Evolutionary conservation across 2,888 invertebrate genomes (phyloP), one percentile per base, ranked within the genome.

Genomic region (Drosophila helvetica): DNA sequence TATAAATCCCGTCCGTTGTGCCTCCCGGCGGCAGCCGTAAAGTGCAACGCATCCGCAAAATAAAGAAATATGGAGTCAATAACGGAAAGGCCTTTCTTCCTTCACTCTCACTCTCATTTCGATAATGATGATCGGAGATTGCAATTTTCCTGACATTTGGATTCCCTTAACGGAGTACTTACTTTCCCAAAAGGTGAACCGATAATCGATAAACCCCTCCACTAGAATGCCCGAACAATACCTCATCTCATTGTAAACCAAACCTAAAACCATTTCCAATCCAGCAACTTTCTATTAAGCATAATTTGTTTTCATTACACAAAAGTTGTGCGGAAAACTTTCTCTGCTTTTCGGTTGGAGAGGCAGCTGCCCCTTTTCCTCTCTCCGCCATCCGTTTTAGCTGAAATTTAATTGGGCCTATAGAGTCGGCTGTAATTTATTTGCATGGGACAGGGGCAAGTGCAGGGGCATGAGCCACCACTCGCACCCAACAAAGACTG

Each of bases 241-340:
- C 51, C 45, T 38, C 27, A 46, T 60, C 45, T 38, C 27, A 46
- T 60, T 59, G 74, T 58, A 45, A 67, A 22, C 62, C 45, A 50
- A 70, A 62, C 54, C 55, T 47, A 67, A 74, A 74, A 74, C 75
- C 75, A 74, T 68, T 74, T 63, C 68, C 62, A 74, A 74, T 58
- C 69, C 68, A 69, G 60, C 63, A 74, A 74, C 74, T 74, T 74
- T 74, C 69, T 74, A 74, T 74, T 68, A 69, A 74, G 75, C 74
- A 74, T 74, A 74, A 74, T 74, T 74, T 74, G 74, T 74, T 74
- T 74, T 74, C 75, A 74, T 74, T 74, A 74, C 63, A 69, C 63
- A 74, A 74, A 74, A 74, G 68, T 74, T 71, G 54, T 52, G 58
- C 68, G 46, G 25, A 42, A 72, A 74, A 74, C 56, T 74, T 74